A percentile compares a stretch with the other conserved stretches of the same genome.
Evolutionary conservation across 2,888 invertebrate genomes (phyloP).

Genomic region (Coenonympha arcania): DNA sequence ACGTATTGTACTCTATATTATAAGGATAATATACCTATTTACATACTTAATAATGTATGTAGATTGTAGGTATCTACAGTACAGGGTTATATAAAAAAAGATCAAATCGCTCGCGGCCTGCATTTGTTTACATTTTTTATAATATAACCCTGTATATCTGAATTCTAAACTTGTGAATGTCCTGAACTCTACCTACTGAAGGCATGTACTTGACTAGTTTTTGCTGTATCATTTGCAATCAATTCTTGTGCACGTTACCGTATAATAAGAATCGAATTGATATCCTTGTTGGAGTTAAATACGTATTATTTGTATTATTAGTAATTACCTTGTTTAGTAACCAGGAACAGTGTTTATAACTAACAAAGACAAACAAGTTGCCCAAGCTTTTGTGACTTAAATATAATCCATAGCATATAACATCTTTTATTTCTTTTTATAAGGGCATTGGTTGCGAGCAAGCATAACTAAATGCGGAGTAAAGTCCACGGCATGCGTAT

Average conservation of each 20-base stretch:
- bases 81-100: no score
- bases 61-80: no score
- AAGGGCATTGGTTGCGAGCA: not conserved
- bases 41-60: no score
- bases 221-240: slow-evolving; percentile 4
- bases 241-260: not conserved
- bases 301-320: no score
- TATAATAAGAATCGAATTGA: slow-evolving; percentile 1
- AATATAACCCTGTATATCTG: not conserved
- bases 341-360: no score
- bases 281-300: slow-evolving; percentile 1
- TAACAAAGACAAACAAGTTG: not conserved
- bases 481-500: slow-evolving; percentile 51
- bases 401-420: not conserved
- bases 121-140: no score
- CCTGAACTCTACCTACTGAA: not conserved
- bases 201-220: no score
- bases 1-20: no score
- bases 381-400: not conserved
- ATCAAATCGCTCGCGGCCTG: no score
- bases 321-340: no score
- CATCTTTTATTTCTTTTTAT: not conserved
- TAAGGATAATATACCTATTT: no score
- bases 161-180: not conserved
- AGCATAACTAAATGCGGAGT: slow-evolving; percentile 55